These are phyloP conservation scores for Anadara kagoshimensis DNA, from an alignment of 1,140 invertebrate genomes.

Conservation along the genomic window DNA sequence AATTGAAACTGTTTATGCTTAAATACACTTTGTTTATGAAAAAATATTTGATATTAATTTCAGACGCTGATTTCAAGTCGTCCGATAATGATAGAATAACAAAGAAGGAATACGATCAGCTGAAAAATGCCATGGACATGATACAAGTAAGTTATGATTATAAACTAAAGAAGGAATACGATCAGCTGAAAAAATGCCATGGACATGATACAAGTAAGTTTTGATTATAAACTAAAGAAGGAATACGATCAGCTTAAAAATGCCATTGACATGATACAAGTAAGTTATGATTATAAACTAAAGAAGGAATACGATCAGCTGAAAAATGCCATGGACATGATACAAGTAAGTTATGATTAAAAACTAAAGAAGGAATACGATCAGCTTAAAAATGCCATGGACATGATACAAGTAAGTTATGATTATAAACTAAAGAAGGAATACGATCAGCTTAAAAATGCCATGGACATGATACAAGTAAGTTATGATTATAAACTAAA, in stretches of 20 bases:
- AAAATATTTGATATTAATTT: too few species aligned
- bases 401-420: slow-evolving; percentile 63
- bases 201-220: slow-evolving; percentile 64
- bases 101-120: slow-evolving; percentile 55
- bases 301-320: slow-evolving; percentile 59
- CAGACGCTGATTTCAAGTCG: slow-evolving; percentile 15
- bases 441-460: slow-evolving; percentile 57
- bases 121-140: slow-evolving; percentile 63
- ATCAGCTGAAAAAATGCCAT: slow-evolving; percentile 60
- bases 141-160: slow-evolving; percentile 63
- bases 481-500: too few species aligned
- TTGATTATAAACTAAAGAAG: too few species aligned
- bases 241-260: slow-evolving; percentile 63
- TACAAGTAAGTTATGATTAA: slow-evolving; percentile 62
- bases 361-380: slow-evolving; percentile 57
- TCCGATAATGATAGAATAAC: slow-evolving; percentile 54
- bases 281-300: too few species aligned
- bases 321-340: slow-evolving; percentile 62
- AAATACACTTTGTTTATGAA: too few species aligned
- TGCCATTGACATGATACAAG: slow-evolving; percentile 65
- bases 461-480: slow-evolving; percentile 67
- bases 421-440: too few species aligned
- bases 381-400: slow-evolving; percentile 60
- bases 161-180: slow-evolving; percentile 55
- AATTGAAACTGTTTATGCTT: too few species aligned